phyloP scores from a whole-genome alignment of 92 coral and sea anemone species.

The Epizoanthus scotinus region DNA sequence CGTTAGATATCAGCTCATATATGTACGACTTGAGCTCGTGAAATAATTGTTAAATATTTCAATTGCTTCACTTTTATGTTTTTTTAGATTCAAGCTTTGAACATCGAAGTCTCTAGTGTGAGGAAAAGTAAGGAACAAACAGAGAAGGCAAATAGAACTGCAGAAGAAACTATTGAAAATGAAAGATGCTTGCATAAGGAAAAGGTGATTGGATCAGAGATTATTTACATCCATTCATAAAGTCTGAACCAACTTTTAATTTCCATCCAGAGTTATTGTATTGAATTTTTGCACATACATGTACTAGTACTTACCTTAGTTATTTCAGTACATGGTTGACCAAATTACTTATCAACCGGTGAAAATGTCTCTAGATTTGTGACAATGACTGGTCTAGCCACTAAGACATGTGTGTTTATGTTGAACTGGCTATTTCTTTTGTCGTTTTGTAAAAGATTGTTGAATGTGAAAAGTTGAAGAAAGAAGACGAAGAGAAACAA shows the following conservation, averaged over 20 bases:
- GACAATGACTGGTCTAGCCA: background rate
- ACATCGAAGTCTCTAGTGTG: conserved; percentile 7
- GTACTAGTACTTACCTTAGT: too few relatives aligned
- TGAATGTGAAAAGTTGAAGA: conserved; percentile 22
- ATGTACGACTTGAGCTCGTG: too few relatives aligned
- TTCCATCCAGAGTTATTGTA: too few relatives aligned
- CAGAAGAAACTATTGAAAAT: conserved; percentile 28
- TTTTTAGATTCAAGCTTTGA: conserved; percentile 12
- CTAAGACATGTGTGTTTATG: background rate
- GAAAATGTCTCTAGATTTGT: background rate
- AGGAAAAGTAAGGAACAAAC: conserved; percentile 5
- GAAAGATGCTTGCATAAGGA: conserved; percentile 28
- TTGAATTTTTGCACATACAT: too few relatives aligned
- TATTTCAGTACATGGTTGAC: background rate
- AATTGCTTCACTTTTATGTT: background rate
- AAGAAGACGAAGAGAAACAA: conserved; percentile 22
- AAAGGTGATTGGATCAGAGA: background rate
- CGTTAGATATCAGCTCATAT: too few relatives aligned
- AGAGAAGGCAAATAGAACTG: conserved; percentile 11
- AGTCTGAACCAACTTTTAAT: too few relatives aligned
- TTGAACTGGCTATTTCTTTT: background rate
- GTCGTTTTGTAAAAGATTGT: conserved; percentile 4
- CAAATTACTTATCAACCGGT: background rate
- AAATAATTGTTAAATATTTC: too few relatives aligned
- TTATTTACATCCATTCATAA: too few relatives aligned